Conservation (phyloP, 1,140 invertebrate genomes). For the Anoplophora glabripennis region DNA sequence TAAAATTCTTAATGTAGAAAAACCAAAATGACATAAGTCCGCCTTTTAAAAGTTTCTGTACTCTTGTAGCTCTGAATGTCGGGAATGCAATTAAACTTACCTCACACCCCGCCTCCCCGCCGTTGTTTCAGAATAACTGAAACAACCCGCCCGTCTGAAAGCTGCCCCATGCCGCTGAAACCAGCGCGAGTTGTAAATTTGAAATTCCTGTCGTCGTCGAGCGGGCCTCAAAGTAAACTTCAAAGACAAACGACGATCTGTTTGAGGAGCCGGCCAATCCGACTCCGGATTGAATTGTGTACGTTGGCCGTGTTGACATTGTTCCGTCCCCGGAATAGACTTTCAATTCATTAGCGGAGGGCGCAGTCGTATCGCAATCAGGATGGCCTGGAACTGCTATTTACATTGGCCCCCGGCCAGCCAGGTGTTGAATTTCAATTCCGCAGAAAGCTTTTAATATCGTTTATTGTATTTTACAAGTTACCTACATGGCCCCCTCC, state of each 20-base stretch:
- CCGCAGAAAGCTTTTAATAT: conserved; percentile 25
- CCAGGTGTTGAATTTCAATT: conserved; percentile 37
- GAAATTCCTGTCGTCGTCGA: conserved; percentile 43
- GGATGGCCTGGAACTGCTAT: conserved; percentile 41
- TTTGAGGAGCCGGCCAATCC: conserved; percentile 42
- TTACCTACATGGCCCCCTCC: no score
- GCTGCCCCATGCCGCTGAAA: no score
- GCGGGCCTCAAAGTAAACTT: conserved; percentile 37
- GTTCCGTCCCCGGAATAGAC: conserved; percentile 42
- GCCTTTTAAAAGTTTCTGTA: no score
- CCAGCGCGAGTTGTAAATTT: conserved; percentile 26
- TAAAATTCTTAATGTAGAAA: no score
- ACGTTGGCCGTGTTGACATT: conserved; percentile 43
- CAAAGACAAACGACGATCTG: conserved; percentile 40
- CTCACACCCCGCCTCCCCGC: no score
- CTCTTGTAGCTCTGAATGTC: no score
- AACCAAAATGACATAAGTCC: no score
- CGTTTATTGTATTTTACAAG: no score
- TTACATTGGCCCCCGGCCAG: conserved; percentile 29
- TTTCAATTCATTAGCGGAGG: conserved; percentile 47
- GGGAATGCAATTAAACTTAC: no score
- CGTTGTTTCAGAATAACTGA: no score
- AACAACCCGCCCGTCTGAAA: no score
- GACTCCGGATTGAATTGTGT: conserved; percentile 43
- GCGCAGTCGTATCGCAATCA: conserved; percentile 24